Percentiles rank a stretch among this genome's conserved stretches.
Evolutionary conservation across 1,140 invertebrate species (phyloP).

Genomic region (Dolichoris vasculosae): DNA sequence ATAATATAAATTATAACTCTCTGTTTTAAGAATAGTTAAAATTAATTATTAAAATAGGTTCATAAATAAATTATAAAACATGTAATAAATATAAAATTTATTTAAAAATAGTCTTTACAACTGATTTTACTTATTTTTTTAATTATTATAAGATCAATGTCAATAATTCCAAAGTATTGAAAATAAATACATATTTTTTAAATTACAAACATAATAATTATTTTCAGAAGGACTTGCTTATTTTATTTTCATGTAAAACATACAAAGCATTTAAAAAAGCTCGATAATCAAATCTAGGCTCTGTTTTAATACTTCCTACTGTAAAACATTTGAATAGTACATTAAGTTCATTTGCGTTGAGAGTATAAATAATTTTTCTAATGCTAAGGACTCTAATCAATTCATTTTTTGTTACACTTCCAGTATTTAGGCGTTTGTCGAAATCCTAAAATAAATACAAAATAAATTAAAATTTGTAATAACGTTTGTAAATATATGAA

Average conservation of each 20-base stretch:
- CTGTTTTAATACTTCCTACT: constrained; percentile 74
- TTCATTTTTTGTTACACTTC: constrained; percentile 77
- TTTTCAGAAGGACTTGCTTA: constrained; percentile 33
- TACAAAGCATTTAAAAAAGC: constrained; percentile 77
- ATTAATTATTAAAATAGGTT: no score
- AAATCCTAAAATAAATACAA: constrained; percentile 75
- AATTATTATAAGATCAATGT: no score
- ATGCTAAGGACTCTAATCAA: constrained; percentile 78
- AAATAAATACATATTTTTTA: no score
- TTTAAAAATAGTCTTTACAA: no score
- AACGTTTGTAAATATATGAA: background rate
- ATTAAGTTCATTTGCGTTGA: constrained; percentile 79
- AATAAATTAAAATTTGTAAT: background rate
- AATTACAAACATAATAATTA: no score
- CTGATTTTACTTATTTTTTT: no score
- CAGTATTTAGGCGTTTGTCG: constrained; percentile 77
- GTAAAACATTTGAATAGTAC: constrained; percentile 81
- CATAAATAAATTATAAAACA: no score
- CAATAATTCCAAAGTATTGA: no score
- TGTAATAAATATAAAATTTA: no score
- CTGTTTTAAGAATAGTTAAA: no score
- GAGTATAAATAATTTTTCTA: constrained; percentile 76
- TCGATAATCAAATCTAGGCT: constrained; percentile 78
- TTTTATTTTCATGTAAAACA: constrained; percentile 72
- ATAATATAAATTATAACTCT: no score